These are phyloP conservation scores for Apis florea DNA, from an alignment of 1,140 invertebrate species.

Conservation along the genomic window DNA sequence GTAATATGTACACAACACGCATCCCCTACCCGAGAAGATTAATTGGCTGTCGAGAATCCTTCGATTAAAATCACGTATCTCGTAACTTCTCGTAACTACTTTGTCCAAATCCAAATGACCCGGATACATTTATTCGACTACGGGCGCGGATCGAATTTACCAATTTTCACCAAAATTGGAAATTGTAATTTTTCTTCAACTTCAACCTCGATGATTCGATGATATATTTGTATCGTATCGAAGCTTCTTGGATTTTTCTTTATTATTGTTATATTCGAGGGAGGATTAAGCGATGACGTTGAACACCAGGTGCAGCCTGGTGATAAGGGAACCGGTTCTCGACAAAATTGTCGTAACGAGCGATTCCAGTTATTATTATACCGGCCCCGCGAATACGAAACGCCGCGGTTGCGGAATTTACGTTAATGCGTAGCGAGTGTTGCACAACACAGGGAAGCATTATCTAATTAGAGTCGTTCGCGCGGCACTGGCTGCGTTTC, in stretches of 20 bases:
- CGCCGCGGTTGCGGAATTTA: conserved; percentile 1
- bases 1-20: conserved; percentile 39
- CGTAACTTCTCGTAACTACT: background rate
- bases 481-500: background rate
- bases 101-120: too few relatives aligned
- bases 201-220: background rate
- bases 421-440: background rate
- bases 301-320: conserved; percentile 6
- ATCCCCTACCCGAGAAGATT: conserved; percentile 31
- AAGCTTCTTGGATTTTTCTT: background rate
- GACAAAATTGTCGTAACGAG: conserved; percentile 23
- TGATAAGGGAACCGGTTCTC: conserved; percentile 18
- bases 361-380: conserved; percentile 18
- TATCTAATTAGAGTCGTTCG: conserved; percentile 32
- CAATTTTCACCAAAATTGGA: too few relatives aligned
- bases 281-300: background rate
- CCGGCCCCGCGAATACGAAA: background rate
- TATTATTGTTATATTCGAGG: background rate
- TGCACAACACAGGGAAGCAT: background rate
- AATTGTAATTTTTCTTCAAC: too few relatives aligned
- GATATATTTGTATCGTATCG: background rate
- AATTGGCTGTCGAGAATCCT: conserved; percentile 23
- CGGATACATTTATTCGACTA: background rate
- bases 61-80: conserved; percentile 21
- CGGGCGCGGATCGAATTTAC: background rate